phyloP scores from a whole-genome alignment of 2,888 invertebrate genomes.

The Tupiocoris notatus region DNA sequence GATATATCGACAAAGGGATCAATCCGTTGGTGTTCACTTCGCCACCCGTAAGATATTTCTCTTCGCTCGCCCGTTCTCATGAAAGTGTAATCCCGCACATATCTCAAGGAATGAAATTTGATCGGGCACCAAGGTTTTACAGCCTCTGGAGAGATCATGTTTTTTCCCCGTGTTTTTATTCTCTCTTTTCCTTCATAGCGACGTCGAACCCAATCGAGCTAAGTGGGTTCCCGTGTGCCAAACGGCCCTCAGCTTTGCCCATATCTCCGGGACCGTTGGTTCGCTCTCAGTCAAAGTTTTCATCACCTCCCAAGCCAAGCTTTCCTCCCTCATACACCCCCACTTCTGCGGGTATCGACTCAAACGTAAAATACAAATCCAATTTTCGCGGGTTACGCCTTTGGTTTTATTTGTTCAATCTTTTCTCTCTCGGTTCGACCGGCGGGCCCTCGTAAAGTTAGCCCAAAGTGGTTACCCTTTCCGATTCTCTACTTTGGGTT shows the following conservation, averaged over 20 bases:
- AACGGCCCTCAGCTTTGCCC: constrained; percentile 7
- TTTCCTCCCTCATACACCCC: constrained; percentile 11
- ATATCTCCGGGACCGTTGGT: neutral
- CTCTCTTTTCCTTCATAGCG: neutral
- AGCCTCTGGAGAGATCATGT: constrained; percentile 24
- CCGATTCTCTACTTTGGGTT: constrained; percentile 36
- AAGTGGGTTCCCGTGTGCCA: constrained; percentile 36
- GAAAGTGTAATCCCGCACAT: neutral
- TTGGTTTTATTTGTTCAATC: constrained; percentile 36
- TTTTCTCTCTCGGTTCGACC: neutral
- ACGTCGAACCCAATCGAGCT: constrained; percentile 24
- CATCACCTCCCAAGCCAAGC: constrained; percentile 13
- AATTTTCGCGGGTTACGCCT: constrained; percentile 38
- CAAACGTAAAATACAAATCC: constrained; percentile 42
- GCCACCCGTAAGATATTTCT: too few relatives aligned
- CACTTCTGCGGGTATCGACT: neutral
- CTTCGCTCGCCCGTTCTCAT: neutral
- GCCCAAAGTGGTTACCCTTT: constrained; percentile 31
- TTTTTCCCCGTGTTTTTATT: too few relatives aligned
- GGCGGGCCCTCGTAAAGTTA: constrained; percentile 29
- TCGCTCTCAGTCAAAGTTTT: constrained; percentile 22
- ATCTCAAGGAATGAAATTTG: constrained; percentile 22
- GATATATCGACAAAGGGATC: too few relatives aligned
- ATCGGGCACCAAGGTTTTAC: constrained; percentile 14
- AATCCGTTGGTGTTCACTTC: too few relatives aligned